Base-by-base conservation (phyloP, 2,113 vertebrate genomes). In the Podiceps cristatus region DNA sequence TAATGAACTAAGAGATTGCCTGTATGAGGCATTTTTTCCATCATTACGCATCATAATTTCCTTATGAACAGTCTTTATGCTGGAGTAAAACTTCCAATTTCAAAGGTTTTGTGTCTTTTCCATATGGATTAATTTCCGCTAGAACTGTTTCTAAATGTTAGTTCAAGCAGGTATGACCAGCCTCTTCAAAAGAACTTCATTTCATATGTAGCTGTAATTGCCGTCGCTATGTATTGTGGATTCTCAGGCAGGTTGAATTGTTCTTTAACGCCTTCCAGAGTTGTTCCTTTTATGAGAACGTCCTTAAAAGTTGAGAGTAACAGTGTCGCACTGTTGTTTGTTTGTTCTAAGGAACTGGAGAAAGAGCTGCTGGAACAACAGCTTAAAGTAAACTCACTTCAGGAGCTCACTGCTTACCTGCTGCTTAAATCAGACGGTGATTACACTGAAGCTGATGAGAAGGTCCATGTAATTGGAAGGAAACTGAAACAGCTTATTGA, bases 391-490 rank as follows among this genome's bases (percentile, higher is more conserved):
- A 98, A 97, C 58, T 93, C 98, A 5, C 98, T 99, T 50, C 99
- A 99, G 90, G 98, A 98, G 28, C 98, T 99, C 87, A 98, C 98
- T 42, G 94, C 98, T 62, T 98, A 98, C 94, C 98, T 99, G 68
- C 98, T 99, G 18, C 88, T 98, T n/a, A 98, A 99, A 91, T 97
- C 98, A 42, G 90, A 97, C 1, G 97, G 91, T 11, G 98, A 99
- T 71, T 98, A 98, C 19, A 53, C 97, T 35, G 99, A 99, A 97
- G 99, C 99, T 56, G 98, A 98, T 55, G 99, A 99, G 98, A 99
- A 99, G 86, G 98, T 99, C 24, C 98, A 99, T 23, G 98, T 99
- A 37, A 98, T 99, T 76, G 92, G 94, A 95, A 99, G 98, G 62
- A 99, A 99, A 52, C 96, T 99, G 82, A 97, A 97, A 11, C 98